Evolutionary conservation across 2,888 invertebrate genomes (phyloP), one percentile per base, ranked within the genome.

Genomic region (Andrena minutula): DNA sequence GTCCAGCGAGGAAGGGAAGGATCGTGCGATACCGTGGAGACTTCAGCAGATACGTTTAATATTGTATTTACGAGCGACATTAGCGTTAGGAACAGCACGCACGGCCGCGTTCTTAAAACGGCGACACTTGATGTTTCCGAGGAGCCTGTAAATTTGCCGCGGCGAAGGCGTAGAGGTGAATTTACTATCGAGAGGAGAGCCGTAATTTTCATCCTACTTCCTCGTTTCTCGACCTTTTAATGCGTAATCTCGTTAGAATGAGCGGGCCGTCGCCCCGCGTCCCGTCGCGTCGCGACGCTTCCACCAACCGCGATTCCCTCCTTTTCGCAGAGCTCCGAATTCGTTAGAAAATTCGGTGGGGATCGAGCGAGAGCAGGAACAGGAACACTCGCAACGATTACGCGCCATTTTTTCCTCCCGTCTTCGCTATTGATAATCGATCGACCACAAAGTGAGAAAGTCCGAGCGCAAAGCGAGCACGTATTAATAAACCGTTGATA

Each of bases 201-300:
- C 79, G 84, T 82, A 88, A 88, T 87, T 88, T 86, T 84, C 86
- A 84, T 83, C 87, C 72, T 74, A 88, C 87, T 88, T 88, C 88
- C 88, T 88, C 84, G 88, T 88, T 87, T 88, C 83, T 78, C 82
- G 87, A 87, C 87, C 88, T 82, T 86, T 88, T 88, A 88, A 88
- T 79, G 87, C 79, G 86, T 85, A 87, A 83, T 88, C 88, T 83
- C 83, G 78, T 84, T 84, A 84, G 83, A 83, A 84, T 79, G 79
- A 83, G 74, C 78, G 28, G 28, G 10, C 32, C 61, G 60, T 35
- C 16, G 41, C 12, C 12, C 41, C 12, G 41, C 35, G 35, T 0
- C 8, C 2, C 35, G 35, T 12, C 41, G 4, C 12, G 41, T 12
- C 41, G 41, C 41, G 5, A 16, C 41, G 1, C 1, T 12, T 32